Evolutionary conservation across 2,797 vertebrate species (phyloP).

Genomic region (Phalanger gymnotis): DNA sequence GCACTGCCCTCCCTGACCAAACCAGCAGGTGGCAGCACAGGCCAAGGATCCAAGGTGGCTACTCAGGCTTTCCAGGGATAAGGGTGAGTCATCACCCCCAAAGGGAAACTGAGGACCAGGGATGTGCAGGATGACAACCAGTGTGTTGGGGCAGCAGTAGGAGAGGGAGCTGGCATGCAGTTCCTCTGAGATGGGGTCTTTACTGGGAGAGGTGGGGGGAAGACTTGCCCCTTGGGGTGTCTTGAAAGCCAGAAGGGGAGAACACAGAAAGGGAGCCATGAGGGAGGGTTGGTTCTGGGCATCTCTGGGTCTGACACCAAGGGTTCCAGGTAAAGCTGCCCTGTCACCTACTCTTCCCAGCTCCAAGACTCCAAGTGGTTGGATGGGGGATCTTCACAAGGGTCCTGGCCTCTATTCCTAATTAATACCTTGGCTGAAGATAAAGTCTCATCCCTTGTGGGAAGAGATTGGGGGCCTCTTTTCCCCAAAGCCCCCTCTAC

Average conservation of each 20-base stretch:
- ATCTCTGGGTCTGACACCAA: background rate
- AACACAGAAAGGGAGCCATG: background rate
- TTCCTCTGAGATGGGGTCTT: background rate
- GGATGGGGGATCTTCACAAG: background rate
- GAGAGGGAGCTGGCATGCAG: background rate
- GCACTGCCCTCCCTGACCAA: background rate
- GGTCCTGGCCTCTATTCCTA: background rate
- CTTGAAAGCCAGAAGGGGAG: background rate
- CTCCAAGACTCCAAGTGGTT: background rate
- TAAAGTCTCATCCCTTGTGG: background rate
- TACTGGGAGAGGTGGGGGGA: background rate
- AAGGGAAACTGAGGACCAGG: background rate
- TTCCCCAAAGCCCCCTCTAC: background rate
- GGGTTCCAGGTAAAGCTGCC: background rate
- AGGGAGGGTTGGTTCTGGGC: background rate
- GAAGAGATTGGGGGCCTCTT: background rate
- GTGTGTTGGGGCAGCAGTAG: background rate
- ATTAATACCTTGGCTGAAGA: background rate
- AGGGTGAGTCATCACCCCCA: background rate
- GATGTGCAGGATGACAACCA: background rate
- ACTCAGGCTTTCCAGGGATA: background rate
- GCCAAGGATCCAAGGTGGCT: constrained; percentile 8
- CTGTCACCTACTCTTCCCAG: background rate
- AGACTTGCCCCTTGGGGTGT: background rate
- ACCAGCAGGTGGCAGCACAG: constrained; percentile 80